phyloP scores from a whole-genome alignment of 2,888 invertebrate species.

The Escarpia spicata region DNA sequence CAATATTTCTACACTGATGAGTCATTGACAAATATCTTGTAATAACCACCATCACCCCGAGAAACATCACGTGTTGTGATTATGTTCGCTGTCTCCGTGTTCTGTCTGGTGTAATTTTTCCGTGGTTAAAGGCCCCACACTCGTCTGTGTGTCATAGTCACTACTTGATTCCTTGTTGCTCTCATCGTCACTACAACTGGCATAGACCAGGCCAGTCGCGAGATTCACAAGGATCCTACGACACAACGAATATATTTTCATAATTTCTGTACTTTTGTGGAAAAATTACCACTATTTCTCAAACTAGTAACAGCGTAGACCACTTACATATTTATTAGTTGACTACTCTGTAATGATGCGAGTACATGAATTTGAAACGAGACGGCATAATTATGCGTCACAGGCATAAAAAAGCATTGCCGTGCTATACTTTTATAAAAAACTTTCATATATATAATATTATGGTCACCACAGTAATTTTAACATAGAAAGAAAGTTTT shows the following conservation, averaged over 20 bases:
- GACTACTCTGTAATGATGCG: not conserved
- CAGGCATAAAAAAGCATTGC: too few relatives aligned
- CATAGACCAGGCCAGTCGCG: not conserved
- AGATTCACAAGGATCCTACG: constrained; percentile 2
- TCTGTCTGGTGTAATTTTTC: not conserved
- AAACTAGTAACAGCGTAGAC: not conserved
- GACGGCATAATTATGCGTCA: not conserved
- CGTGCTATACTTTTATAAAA: too few relatives aligned
- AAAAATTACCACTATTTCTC: not conserved
- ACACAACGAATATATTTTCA: not conserved
- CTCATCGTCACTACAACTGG: not conserved
- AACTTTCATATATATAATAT: too few relatives aligned
- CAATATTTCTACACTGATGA: not conserved
- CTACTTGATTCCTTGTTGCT: not conserved
- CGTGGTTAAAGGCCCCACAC: not conserved
- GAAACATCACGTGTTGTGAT: not conserved
- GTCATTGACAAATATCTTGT: not conserved
- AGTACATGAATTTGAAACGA: not conserved
- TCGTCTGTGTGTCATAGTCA: not conserved
- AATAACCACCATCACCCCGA: not conserved
- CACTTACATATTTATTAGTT: not conserved
- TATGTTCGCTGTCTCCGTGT: not conserved
- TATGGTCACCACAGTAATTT: not conserved
- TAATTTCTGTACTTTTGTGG: not conserved
- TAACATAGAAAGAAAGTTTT: not conserved